Base-by-base conservation (phyloP, 2,888 invertebrate genomes). In the Hyposoter didymator region DNA sequence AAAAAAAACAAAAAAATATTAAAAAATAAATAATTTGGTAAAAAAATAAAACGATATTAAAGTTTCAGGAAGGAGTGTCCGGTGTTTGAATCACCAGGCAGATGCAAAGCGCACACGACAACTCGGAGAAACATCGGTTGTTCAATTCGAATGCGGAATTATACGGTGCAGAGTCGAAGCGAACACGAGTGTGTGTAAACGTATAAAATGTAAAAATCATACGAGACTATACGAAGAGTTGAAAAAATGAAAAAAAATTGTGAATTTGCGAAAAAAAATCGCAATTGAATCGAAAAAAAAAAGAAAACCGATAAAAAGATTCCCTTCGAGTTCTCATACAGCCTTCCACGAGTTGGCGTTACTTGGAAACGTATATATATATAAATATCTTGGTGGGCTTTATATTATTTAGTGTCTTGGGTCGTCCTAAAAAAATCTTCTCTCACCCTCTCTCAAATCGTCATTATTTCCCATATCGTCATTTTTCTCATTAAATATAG, bases 381-480 rank as follows among this genome's bases (percentile, higher is more conserved):
- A 5, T 59, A 59, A 28, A 59, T 59, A 59, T 19, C 52, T 59
- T 28, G 28, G 59, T 59, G 59, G 59, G 28, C 59, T 14, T 59
- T 59, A 55, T 55, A 55, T 59, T 28, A 22, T 59, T 59, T 59
- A 49, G 17, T 43, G 45, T 64, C 52, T 35, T 69, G 72, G 47
- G 32, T 72, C 84, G 45, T 62, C 73, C 69, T 70, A 62, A 69
- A 67, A 17, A 35, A 72, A 28, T 76, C 47, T 64, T 64, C 69
- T 35, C 52, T 39, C 45, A n/a, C 70, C 35, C 28, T 59, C 43
- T 80, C 35, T 59, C n/a, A 67, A n/a, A 79, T 64, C 85, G 49
- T 87, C 59, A 39, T 69, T 59, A 85, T 88, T 79, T 80, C 35
- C 52, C n/a, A 67, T 12, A 79, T 64, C 85, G 49, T 87, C 59